Conservation (phyloP, 2,113 vertebrate species). For the Macquaria australasica region DNA sequence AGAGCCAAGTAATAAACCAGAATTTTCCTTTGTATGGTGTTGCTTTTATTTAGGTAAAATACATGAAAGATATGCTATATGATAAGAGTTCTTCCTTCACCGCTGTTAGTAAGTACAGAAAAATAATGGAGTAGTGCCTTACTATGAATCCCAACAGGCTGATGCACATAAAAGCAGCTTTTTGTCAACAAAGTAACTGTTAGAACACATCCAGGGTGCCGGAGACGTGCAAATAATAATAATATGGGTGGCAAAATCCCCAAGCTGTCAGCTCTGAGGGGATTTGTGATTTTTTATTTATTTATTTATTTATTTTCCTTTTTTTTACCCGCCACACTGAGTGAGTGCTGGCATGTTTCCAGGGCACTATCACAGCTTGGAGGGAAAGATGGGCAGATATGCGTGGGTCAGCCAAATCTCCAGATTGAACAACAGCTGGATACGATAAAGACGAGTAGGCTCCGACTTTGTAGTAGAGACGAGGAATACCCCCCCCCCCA, state of each 20-base stretch:
- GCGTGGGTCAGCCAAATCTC: slow-evolving; percentile 69
- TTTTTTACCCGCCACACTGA: slow-evolving; percentile 58
- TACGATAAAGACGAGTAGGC: slow-evolving; percentile 45
- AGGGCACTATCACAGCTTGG: slow-evolving; percentile 62
- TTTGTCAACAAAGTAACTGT: slow-evolving; percentile 41
- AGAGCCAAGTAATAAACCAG: too few relatives aligned
- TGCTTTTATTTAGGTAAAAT: background rate
- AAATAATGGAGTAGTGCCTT: accelerated
- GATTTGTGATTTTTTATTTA: slow-evolving; percentile 64
- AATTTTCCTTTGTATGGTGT: too few relatives aligned
- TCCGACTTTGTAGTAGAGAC: slow-evolving; percentile 17
- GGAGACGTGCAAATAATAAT: slow-evolving; percentile 62
- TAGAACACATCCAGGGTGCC: slow-evolving; percentile 7
- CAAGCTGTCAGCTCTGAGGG: slow-evolving; percentile 71
- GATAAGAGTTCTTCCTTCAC: background rate
- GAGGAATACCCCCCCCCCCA: slow-evolving; percentile 20
- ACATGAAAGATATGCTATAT: background rate
- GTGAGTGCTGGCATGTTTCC: slow-evolving; percentile 66
- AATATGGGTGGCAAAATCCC: slow-evolving; percentile 69
- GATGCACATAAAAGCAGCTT: slow-evolving; percentile 36
- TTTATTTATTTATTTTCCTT: slow-evolving; percentile 31
- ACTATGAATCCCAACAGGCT: background rate
- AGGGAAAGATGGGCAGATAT: slow-evolving; percentile 55
- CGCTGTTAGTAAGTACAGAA: background rate
- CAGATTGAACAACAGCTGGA: slow-evolving; percentile 73